Base-by-base conservation (phyloP, 2,888 invertebrate genomes). In the Sinopyrophorus schimmeli region DNA sequence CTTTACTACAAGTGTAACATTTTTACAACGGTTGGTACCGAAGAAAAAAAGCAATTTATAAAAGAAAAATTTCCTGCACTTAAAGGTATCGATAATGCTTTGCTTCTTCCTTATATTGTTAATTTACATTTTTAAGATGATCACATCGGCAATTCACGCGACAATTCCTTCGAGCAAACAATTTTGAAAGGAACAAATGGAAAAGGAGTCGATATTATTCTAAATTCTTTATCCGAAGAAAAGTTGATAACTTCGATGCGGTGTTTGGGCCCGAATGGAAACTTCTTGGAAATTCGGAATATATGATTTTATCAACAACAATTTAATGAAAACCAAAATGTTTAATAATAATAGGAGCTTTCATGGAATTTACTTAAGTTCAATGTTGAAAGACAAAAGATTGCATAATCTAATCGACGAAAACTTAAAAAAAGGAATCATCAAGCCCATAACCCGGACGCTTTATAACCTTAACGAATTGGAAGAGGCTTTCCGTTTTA, bases 151-250 rank as follows among this genome's bases (percentile, higher is more conserved):
- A 91, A 93, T 71, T 92, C 95, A 5, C 82, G 92, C 61, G 87
- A 93, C 67, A 79, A 84, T 0, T 83, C 86, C 0, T 98, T 98
- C 71, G 95, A 96, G 70, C 80, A 84, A 55, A 84, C 94, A 80
- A 80, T 98, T 41, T 78, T 86, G 60, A 77, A 77, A 31, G 80
- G 84, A 63, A 96, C 96, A 0, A 78, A 86, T 5, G 95, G 96
- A 7, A 78, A 79, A 59, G 95, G 96, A 23, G 96, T 98, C 0
- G 91, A 97, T 66, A 75, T 95, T 40, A 89, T 97, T n/a, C 75
- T 92, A 5, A 97, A 98, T 72, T 95, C 94, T 0, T 74, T 98
- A 27, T 84, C 95, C 0, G 95, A 92, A 64, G 95, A 97, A 27
- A 95, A 95, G 71, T 77, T 96, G 1, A 79, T 82, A 63, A 88